These are phyloP conservation scores for Tortricodes alternella DNA, from an alignment of 2,888 invertebrate genomes.

Conservation along the genomic window DNA sequence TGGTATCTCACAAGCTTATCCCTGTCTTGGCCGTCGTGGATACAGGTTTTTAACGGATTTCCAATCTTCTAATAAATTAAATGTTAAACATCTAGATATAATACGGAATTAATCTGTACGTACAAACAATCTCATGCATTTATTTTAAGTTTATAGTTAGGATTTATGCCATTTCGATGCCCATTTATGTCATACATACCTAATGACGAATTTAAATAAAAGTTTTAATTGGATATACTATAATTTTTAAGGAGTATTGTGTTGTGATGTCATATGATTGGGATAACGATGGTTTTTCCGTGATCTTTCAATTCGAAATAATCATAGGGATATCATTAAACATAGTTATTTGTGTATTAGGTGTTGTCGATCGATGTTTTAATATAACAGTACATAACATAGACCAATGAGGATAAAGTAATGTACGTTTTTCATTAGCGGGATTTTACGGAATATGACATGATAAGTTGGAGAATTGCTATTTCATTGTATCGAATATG, in stretches of 20 bases:
- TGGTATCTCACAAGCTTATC: too few species aligned
- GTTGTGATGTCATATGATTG: conserved; percentile 26
- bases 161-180: neutral
- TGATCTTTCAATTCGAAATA: conserved; percentile 20
- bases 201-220: conserved; percentile 29
- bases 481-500: too few species aligned
- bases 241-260: conserved; percentile 26
- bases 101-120: neutral
- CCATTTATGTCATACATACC: conserved; percentile 25
- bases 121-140: neutral
- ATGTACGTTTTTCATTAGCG: conserved; percentile 5
- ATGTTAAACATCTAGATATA: too few species aligned
- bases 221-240: conserved; percentile 29
- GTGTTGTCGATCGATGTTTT: conserved; percentile 71
- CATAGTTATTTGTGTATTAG: conserved; percentile 58
- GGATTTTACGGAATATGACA: conserved; percentile 4
- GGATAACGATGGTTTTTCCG: conserved; percentile 4
- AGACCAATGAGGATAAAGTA: conserved; percentile 50
- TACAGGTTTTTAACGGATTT: too few species aligned
- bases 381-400: conserved; percentile 50
- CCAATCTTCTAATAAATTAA: too few species aligned
- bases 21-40: too few species aligned
- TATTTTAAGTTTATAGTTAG: neutral
- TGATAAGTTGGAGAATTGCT: neutral
- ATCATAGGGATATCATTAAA: conserved; percentile 42